Conservation (phyloP, 1,140 invertebrate species). For the Reticulitermes speratus region DNA sequence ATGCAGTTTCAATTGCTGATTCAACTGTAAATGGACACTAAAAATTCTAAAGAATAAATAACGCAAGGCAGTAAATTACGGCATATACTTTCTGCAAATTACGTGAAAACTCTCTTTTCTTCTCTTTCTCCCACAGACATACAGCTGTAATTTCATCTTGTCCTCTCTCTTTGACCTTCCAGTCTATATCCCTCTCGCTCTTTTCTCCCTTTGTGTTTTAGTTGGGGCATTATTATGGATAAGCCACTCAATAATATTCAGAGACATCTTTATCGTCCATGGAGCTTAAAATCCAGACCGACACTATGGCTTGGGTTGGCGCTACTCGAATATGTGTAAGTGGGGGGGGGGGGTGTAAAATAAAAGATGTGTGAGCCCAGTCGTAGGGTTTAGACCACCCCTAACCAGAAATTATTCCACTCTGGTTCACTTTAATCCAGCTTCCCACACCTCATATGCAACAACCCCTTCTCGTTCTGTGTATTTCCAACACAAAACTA, state of each 20-base stretch:
- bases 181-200: background rate
- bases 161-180: background rate
- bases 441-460: background rate
- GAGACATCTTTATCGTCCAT: slow-evolving; percentile 25
- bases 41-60: background rate
- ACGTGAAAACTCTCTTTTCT: background rate
- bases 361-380: slow-evolving; percentile 4
- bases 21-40: background rate
- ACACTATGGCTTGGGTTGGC: background rate
- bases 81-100: background rate
- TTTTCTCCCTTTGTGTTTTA: background rate
- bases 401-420: slow-evolving; percentile 30
- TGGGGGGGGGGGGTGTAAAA: background rate
- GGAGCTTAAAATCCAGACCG: slow-evolving; percentile 24
- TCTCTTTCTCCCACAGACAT: background rate
- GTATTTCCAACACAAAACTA: background rate
- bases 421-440: slow-evolving; percentile 24
- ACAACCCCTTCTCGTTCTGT: background rate
- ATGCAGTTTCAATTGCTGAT: background rate
- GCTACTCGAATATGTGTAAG: background rate
- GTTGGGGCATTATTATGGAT: slow-evolving; percentile 22
- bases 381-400: background rate
- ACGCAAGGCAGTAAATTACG: background rate
- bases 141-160: background rate
- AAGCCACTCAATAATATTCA: slow-evolving; percentile 30